Evolutionary conservation across 64 coral and sea anemone genomes (phyloP), one percentile per base, ranked within the genome.

Genomic region (Orbicella faveolata): DNA sequence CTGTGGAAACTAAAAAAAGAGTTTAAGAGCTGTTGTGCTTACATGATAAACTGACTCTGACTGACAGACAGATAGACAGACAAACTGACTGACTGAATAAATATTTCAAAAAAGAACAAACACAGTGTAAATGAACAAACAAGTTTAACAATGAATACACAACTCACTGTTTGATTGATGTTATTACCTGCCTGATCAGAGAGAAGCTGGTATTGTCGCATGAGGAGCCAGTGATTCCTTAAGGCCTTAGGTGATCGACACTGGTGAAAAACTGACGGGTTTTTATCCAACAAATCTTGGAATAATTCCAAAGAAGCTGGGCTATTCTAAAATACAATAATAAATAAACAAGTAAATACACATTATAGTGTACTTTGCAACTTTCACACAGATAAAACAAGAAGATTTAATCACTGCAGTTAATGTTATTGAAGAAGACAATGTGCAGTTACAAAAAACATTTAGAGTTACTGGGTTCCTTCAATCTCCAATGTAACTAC

Each of bases 151-250:
- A 2, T 48, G 5, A 48, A 48, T 48, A 6, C 4, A 48, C 2
- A 48, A 82, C 10, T 82, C 26, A 44, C 15, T 44, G 17, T 23
- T 19, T 83, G 4, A 85, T 48, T 23, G 12, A 30, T 16, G 7
- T 54, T 23, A 15, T 55, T 89, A 98, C 96, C 96, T 93, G 96
- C 81, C 73, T 98, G 96, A 66, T 98, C 96, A 25, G 84, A 79
- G 11, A 98, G 78, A 23, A 98, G 89, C 61, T 95, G 96, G 79
- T 93, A 93, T 34, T 98, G 96, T 19, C 94, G 81, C 96, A 98
- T 98, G 34, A 85, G 85, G 20, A 98, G 83, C 96, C 96, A 98
- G 36, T 98, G 96, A 80, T 98, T 93, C 39, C 94, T 92, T 16
- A 95, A 79, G 1, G 94, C 92, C 73, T 93, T 91, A 11, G 94